Conservation (phyloP, 37 sponge, comb jelly and placozoan species). For the Tethya wilhelma region DNA sequence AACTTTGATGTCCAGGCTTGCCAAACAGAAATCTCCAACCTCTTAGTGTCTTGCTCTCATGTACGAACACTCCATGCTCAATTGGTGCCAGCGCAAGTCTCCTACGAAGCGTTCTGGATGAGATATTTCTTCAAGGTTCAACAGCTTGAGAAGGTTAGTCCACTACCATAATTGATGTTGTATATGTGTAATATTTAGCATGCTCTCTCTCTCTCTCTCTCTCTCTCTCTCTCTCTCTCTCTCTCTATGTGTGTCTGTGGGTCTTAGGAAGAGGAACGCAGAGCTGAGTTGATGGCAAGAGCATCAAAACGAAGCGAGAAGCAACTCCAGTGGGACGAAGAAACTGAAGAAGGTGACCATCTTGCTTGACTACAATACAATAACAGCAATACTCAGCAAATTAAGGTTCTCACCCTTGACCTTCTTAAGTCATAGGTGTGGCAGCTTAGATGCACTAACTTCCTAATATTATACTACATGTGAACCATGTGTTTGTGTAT, state of each 20-base stretch:
- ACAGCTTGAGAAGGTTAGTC: conserved; percentile 46
- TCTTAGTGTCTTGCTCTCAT: conserved; percentile 55
- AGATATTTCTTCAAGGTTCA: conserved; percentile 63
- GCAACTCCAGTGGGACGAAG: conserved; percentile 71
- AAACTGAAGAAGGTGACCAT: conserved; percentile 25
- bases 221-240: too few relatives aligned
- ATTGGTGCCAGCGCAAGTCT: conserved; percentile 69
- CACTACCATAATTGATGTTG: conserved; percentile 1
- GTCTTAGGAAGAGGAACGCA: conserved; percentile 54
- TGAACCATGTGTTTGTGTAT: neutral
- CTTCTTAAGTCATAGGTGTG: too few relatives aligned
- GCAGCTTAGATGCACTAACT: too few relatives aligned
- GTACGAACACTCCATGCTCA: conserved; percentile 57
- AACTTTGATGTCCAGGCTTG: conserved; percentile 52
- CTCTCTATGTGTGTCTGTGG: too few relatives aligned
- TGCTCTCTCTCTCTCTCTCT: too few relatives aligned
- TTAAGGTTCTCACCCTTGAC: too few relatives aligned
- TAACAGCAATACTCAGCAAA: too few relatives aligned
- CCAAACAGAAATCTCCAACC: conserved; percentile 60
- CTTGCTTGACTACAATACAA: too few relatives aligned
- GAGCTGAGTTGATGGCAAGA: conserved; percentile 73
- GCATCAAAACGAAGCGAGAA: conserved; percentile 32
- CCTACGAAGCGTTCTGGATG: conserved; percentile 76
- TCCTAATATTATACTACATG: too few relatives aligned
- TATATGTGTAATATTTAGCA: too few relatives aligned